These are phyloP conservation scores for Zaprionus gabonicus DNA, from an alignment of 1,140 invertebrate species.

Conservation along the genomic window DNA sequence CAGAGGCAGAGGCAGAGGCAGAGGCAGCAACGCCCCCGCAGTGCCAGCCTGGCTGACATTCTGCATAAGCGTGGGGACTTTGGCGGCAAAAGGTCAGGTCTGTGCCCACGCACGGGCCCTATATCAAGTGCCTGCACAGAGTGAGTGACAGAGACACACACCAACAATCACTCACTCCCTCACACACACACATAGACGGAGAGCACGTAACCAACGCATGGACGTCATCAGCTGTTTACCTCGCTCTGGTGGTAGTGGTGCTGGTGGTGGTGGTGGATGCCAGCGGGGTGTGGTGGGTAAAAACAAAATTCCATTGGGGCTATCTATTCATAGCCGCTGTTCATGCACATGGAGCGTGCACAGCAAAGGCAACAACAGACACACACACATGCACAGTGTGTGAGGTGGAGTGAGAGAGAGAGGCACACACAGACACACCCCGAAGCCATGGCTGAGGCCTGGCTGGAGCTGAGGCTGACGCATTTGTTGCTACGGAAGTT, in stretches of 20 bases:
- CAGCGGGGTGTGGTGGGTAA: constrained; percentile 18
- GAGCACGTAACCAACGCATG: constrained; percentile 74
- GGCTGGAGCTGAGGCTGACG: constrained; percentile 53
- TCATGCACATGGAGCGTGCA: constrained; percentile 73
- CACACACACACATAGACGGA: not conserved
- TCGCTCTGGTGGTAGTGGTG: not conserved
- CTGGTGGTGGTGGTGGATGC: constrained; percentile 14
- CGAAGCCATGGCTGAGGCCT: constrained; percentile 66
- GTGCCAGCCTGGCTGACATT: constrained; percentile 25
- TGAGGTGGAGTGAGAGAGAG: constrained; percentile 2
- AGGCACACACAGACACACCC: constrained; percentile 63
- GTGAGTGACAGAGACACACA: constrained; percentile 3
- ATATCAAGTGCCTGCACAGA: constrained; percentile 8
- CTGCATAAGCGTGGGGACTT: constrained; percentile 29
- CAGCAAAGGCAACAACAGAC: constrained; percentile 46
- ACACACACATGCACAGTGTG: constrained; percentile 12
- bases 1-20: not conserved
- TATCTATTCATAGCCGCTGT: constrained; percentile 76
- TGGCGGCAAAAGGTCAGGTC: constrained; percentile 72
- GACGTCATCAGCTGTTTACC: constrained; percentile 79
- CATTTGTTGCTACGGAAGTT: constrained; percentile 81
- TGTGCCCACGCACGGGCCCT: constrained; percentile 38
- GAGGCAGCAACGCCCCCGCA: constrained; percentile 26
- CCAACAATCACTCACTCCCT: not conserved
- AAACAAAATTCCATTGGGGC: constrained; percentile 57